phyloP scores from a whole-genome alignment of 2,113 vertebrate species.

The Anser brachyrhynchus region DNA sequence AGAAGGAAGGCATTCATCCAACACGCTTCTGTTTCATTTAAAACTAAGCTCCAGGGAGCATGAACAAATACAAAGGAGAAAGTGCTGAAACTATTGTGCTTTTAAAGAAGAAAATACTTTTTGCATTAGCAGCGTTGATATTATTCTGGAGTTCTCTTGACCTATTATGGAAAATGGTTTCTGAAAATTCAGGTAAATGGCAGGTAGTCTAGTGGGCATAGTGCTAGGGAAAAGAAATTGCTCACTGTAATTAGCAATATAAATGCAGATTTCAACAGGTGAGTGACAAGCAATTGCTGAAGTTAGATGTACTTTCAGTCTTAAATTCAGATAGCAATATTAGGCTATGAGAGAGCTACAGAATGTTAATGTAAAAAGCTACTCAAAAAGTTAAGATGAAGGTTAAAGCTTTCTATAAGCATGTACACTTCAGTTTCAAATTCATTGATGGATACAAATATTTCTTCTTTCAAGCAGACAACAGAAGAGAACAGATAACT shows the following conservation, averaged over 20 bases:
- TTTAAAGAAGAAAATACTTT: background rate
- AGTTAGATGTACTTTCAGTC: conserved; percentile 8
- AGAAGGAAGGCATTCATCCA: background rate
- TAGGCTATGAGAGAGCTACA: background rate
- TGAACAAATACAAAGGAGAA: background rate
- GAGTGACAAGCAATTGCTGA: conserved; percentile 23
- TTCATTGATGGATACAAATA: background rate
- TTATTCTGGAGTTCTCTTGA: background rate
- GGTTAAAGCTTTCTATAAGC: conserved; percentile 5
- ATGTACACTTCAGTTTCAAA: background rate
- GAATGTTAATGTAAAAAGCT: conserved; percentile 37
- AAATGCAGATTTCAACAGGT: conserved; percentile 65
- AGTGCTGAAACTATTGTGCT: background rate
- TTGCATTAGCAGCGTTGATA: background rate
- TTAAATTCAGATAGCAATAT: conserved; percentile 25
- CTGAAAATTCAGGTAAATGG: conserved; percentile 18
- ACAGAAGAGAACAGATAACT: background rate
- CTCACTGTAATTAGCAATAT: conserved; percentile 52
- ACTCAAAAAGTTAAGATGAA: conserved; percentile 35
- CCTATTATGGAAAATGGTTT: background rate
- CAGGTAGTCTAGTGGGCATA: background rate
- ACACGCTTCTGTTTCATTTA: background rate
- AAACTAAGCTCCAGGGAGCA: background rate
- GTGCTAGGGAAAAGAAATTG: background rate
- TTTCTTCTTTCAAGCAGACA: background rate